Evolutionary conservation across 1,140 invertebrate genomes (phyloP), one percentile per base, ranked within the genome.

Genomic region (Apis florea): DNA sequence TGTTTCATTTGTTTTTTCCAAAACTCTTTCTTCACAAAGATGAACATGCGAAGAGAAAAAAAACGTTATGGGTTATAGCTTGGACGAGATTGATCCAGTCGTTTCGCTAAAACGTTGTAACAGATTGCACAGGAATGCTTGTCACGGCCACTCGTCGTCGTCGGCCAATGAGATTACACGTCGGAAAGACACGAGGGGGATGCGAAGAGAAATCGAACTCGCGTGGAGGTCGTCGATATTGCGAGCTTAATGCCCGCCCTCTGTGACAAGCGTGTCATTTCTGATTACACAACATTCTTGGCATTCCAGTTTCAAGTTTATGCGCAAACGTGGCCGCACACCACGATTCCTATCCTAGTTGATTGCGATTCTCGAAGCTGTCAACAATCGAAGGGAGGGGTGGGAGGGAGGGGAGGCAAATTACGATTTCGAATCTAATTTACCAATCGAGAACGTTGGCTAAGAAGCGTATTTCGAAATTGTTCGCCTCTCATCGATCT

Each of bases 211-310:
- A n/a, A 8, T 74, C 21, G 47, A 73, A 51, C 12, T 40, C 17
- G 19, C 31, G 5, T 9, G 40, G 11, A 21, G 24, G 58, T 67
- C 63, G 17, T 68, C 64, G 64, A 77, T 68, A 77, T 77, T 51
- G 64, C 53, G 15, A 47, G 51, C 53, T 49, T 40, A 47, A 21
- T 68, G 75, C 68, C 40, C 24, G 64, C 59, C 31, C 40, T 26
- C 15, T 0, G 10, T 58, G 75, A 77, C 40, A 40, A 58, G 64
- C 64, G n/a, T 58, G 75, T 77, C 75, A 68, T 59, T 77, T 67
- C 64, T 58, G 64, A 77, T 77, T 77, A 67, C 54, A 17, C 31
- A 40, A 40, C 31, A 5, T n/a, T 5, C 21, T 15, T 54, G 49
- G 15, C 49, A 40, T 26, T 40, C 8, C 19, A 6, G 12, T 31